These are phyloP conservation scores for Hylyphantes graminicola DNA, from an alignment of 1,140 invertebrate genomes.

Conservation along the genomic window DNA sequence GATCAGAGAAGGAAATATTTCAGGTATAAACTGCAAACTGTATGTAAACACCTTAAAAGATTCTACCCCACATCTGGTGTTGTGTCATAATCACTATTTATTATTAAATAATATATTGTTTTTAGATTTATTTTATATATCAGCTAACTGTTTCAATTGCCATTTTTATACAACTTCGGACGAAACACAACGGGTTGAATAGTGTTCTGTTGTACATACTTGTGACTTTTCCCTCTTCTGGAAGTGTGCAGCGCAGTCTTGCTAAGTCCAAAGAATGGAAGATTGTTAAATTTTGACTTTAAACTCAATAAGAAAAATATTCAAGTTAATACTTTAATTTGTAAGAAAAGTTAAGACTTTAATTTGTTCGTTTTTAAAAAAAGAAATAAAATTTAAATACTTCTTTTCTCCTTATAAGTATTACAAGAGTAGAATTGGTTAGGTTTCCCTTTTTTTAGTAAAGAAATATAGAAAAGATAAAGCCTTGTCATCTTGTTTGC, in stretches of 20 bases:
- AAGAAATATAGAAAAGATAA: too few species aligned
- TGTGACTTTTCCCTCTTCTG: neutral
- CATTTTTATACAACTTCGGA: neutral
- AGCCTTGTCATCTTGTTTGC: too few species aligned
- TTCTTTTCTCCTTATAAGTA: too few species aligned
- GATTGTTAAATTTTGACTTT: neutral
- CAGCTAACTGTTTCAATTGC: neutral
- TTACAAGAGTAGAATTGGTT: too few species aligned
- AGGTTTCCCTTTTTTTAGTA: too few species aligned
- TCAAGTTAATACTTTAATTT: neutral
- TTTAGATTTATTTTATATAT: neutral
- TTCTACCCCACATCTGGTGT: neutral
- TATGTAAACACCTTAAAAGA: neutral
- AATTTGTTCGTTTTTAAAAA: too few species aligned
- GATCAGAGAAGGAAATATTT: neutral
- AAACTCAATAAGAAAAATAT: neutral
- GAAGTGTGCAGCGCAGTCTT: neutral
- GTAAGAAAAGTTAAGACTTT: neutral
- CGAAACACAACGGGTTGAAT: neutral
- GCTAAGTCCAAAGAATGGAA: neutral
- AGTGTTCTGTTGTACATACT: neutral
- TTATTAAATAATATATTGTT: neutral
- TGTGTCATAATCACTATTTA: slow-evolving; percentile 24
- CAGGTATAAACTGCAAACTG: neutral
- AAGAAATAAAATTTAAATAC: too few species aligned